Percentiles rank a stretch among this genome's conserved stretches.
Evolutionary conservation across 1,140 invertebrate species (phyloP).

Genomic region (Aphis craccivora): DNA sequence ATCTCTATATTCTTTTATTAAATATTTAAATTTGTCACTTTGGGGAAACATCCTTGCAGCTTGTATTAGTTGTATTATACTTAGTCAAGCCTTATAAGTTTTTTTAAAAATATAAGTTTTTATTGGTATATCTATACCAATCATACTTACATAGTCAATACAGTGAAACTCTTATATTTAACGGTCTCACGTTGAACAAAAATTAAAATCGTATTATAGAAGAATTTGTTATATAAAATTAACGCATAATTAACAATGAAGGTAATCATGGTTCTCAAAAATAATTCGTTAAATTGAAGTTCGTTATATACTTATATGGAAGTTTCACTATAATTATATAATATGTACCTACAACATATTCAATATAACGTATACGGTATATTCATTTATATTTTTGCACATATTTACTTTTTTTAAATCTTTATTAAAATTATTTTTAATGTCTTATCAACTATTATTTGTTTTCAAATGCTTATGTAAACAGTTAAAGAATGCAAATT

Average conservation of each 20-base stretch:
- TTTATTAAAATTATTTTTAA: neutral
- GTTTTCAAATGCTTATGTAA: conserved; percentile 19
- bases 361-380: neutral
- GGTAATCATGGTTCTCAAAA: no score
- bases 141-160: no score
- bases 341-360: no score
- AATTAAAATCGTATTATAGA: no score
- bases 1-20: neutral
- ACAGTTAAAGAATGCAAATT: neutral
- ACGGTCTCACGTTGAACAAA: no score
- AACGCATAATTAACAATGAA: no score
- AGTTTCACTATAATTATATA: no score
- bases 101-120: neutral
- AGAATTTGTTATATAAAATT: no score
- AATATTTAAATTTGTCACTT: neutral
- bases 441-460: neutral
- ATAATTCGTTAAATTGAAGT: no score
- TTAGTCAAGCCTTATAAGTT: neutral
- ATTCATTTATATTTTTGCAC: neutral
- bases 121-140: no score
- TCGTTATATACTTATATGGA: no score
- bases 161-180: no score
- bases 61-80: neutral
- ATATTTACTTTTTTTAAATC: neutral
- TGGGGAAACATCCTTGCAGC: neutral